Conservation (phyloP, 2,113 vertebrate species). For the Ellobius talpinus region DNA sequence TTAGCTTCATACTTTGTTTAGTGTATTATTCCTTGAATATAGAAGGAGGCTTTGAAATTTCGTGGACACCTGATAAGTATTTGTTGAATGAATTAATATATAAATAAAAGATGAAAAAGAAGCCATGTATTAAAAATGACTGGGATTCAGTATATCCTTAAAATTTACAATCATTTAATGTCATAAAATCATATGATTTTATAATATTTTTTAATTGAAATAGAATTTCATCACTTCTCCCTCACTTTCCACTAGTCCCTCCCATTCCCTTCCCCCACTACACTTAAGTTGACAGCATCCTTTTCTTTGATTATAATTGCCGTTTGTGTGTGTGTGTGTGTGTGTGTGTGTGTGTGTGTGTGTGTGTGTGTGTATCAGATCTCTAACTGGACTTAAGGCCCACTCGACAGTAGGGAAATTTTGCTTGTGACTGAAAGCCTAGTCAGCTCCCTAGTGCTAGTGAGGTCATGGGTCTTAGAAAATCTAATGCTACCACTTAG, state of each 20-base stretch:
- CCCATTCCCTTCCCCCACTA: neutral
- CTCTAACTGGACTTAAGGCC: neutral
- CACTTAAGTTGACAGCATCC: neutral
- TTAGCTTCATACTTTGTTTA: neutral
- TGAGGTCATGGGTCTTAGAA: neutral
- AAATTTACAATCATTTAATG: conserved; percentile 29
- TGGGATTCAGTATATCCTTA: neutral
- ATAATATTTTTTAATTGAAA: neutral
- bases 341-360: neutral
- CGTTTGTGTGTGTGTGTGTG: neutral
- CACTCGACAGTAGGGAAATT: neutral
- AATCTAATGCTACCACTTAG: neutral
- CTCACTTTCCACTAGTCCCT: neutral
- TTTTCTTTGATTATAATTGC: neutral
- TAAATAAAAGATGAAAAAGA: conserved; percentile 7
- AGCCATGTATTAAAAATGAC: neutral
- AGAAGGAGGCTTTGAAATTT: neutral
- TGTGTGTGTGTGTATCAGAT: neutral
- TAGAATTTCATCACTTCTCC: neutral
- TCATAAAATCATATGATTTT: neutral
- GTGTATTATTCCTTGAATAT: neutral
- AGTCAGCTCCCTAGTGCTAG: neutral
- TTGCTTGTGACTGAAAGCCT: neutral
- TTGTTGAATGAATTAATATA: neutral
- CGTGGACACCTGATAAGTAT: neutral